phyloP scores from a whole-genome alignment of 2,888 invertebrate species.

The Timema podura region DNA sequence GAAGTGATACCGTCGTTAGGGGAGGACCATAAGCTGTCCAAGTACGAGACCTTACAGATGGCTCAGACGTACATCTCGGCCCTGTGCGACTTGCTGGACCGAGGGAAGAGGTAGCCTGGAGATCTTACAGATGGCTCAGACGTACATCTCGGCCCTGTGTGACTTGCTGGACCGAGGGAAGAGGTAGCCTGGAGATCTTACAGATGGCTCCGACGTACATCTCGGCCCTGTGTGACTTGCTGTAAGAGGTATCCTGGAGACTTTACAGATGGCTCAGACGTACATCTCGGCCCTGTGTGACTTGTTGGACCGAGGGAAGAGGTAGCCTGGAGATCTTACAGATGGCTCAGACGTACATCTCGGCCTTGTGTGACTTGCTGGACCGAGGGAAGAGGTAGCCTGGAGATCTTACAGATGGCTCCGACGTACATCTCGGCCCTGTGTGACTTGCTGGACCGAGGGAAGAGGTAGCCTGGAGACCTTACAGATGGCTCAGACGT shows the following conservation, averaged over 20 bases:
- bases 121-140: too few relatives aligned
- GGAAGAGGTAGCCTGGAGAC: constrained; percentile 52
- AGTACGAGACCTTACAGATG: constrained; percentile 76
- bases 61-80: constrained; percentile 72
- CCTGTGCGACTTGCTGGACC: constrained; percentile 56
- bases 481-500: constrained; percentile 74
- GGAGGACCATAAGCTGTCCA: constrained; percentile 67
- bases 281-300: too few relatives aligned
- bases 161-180: too few relatives aligned
- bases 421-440: constrained; percentile 69
- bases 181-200: constrained; percentile 55
- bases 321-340: constrained; percentile 61
- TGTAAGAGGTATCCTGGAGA: constrained; percentile 37
- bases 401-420: constrained; percentile 75
- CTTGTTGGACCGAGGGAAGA: too few relatives aligned
- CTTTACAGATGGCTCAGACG: too few relatives aligned
- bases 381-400: constrained; percentile 24
- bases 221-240: constrained; percentile 60
- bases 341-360: constrained; percentile 75
- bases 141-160: too few relatives aligned
- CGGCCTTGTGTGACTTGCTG: constrained; percentile 62
- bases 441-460: constrained; percentile 53
- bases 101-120: constrained; percentile 20
- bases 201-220: constrained; percentile 80
- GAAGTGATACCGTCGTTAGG: constrained; percentile 68